phyloP scores from a whole-genome alignment of 2,888 invertebrate species.

The Ochropleura leucogaster region DNA sequence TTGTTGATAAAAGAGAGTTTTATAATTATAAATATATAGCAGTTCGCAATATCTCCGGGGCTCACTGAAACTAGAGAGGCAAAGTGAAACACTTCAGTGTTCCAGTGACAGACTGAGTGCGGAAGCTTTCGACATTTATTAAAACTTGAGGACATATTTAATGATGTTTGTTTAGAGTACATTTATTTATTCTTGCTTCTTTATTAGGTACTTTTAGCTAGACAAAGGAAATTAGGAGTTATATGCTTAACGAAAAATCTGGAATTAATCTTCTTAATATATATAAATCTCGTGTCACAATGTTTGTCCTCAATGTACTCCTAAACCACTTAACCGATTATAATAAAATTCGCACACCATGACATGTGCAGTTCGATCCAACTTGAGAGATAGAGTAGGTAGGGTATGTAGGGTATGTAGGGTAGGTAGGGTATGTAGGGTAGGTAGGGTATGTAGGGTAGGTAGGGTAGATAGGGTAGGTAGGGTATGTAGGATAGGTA shows the following conservation, averaged over 20 bases:
- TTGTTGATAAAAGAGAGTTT: neutral
- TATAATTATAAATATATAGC: conserved; percentile 21
- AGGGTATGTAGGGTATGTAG: no score
- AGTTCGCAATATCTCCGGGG: conserved; percentile 12
- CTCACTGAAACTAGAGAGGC: conserved; percentile 31
- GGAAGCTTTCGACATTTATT: conserved; percentile 58
- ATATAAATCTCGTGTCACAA: no score
- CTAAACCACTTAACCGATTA: no score
- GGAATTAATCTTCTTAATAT: no score
- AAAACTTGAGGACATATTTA: conserved; percentile 58
- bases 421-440: no score
- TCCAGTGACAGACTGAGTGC: conserved; percentile 32
- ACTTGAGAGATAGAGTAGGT: no score
- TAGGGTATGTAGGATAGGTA: no score
- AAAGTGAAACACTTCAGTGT: conserved; percentile 53
- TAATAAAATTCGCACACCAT: no score
- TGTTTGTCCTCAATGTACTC: no score
- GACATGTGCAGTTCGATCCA: no score
- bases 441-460: no score
- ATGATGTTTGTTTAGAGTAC: conserved; percentile 52
- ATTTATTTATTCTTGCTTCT: conserved; percentile 10
- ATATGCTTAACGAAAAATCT: conserved; percentile 6
- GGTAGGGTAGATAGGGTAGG: no score
- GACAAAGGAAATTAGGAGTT: conserved; percentile 33
- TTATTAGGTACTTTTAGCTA: conserved; percentile 7